These are phyloP conservation scores for Erebia epiphron DNA, from an alignment of 2,888 invertebrate genomes.

Conservation along the genomic window DNA sequence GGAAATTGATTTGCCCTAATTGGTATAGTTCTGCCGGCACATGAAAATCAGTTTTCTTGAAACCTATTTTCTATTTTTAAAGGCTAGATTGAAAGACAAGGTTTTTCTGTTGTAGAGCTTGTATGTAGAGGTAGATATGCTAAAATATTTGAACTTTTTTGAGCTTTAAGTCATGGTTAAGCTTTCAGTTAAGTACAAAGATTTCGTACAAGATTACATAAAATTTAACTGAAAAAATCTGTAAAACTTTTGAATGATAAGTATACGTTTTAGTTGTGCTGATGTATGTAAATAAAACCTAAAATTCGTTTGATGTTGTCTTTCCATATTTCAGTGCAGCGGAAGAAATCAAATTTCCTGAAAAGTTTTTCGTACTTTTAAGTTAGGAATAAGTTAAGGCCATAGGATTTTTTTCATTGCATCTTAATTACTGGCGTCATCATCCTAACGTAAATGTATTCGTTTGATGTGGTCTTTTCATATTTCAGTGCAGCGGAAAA, in stretches of 20 bases:
- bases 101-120: not conserved
- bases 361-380: no score
- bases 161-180: not conserved
- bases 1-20: slow-evolving; percentile 64
- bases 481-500: no score
- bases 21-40: slow-evolving; percentile 47
- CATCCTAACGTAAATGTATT: not conserved
- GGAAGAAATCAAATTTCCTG: no score
- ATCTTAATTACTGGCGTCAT: no score
- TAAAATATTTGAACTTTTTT: not conserved
- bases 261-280: no score
- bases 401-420: no score
- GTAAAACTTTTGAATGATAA: not conserved
- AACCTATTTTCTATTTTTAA: not conserved
- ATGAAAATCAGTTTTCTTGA: slow-evolving; percentile 8
- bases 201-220: not conserved
- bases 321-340: no score
- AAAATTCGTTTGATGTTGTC: no score
- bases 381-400: no score
- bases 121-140: not conserved
- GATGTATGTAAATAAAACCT: no score
- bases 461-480: no score
- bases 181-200: not conserved
- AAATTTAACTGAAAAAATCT: not conserved
- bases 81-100: not conserved